These are phyloP conservation scores for Xestia rhomboidea DNA, from an alignment of 2,888 invertebrate species.

Conservation along the genomic window DNA sequence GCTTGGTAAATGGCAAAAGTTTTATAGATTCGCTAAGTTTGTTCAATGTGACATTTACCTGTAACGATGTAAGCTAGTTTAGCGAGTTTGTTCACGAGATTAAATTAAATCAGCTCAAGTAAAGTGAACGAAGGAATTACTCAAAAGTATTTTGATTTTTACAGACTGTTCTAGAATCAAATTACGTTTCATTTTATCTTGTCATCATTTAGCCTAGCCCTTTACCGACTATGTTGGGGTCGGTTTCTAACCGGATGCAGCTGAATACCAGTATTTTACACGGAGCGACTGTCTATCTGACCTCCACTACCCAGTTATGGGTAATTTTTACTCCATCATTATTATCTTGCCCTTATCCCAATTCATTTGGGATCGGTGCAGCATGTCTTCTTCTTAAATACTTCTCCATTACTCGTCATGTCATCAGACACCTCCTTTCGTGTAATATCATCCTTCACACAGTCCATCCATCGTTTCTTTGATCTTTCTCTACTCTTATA, in stretches of 20 bases:
- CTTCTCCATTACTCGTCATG: no score
- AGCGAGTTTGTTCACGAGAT: conserved; percentile 27
- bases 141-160: not conserved
- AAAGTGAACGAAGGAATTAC: not conserved
- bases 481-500: no score
- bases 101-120: conserved; percentile 40
- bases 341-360: no score
- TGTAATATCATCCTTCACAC: no score
- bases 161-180: conserved; percentile 1
- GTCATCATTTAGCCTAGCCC: not conserved
- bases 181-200: conserved; percentile 11
- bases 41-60: conserved; percentile 46
- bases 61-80: conserved; percentile 32
- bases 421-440: no score
- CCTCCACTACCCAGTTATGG: not conserved
- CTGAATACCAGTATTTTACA: not conserved
- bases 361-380: no score
- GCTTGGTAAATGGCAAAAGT: conserved; percentile 39
- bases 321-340: no score
- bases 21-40: conserved; percentile 44
- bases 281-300: not conserved
- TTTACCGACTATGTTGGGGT: not conserved
- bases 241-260: not conserved
- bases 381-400: no score
- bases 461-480: no score